These are phyloP conservation scores for Actenoides lindsayi DNA, from an alignment of 2,113 vertebrate species.

Conservation along the genomic window DNA sequence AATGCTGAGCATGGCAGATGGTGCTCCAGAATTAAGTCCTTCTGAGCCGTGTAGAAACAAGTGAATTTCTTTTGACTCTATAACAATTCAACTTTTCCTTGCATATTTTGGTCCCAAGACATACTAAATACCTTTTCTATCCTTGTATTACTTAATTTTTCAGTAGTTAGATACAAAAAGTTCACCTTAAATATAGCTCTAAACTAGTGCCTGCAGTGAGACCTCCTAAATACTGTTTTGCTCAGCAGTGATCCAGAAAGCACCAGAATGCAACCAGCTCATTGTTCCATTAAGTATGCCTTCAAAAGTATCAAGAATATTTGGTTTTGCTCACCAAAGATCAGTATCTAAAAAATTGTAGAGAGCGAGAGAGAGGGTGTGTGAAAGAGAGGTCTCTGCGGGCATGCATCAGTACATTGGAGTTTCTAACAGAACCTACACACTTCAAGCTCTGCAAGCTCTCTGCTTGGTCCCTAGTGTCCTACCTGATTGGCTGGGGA, in stretches of 20 bases:
- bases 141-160: neutral
- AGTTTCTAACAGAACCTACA: neutral
- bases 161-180: neutral
- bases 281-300: neutral
- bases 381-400: neutral
- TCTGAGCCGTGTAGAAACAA: neutral
- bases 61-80: neutral
- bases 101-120: neutral
- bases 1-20: neutral
- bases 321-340: neutral
- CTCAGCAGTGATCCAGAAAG: neutral
- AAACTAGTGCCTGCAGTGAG: neutral
- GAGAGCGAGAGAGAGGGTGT: neutral
- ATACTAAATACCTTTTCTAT: neutral
- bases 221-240: neutral
- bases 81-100: neutral
- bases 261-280: neutral
- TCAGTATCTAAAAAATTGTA: neutral
- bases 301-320: neutral
- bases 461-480: neutral
- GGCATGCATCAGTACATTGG: neutral
- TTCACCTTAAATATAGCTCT: neutral
- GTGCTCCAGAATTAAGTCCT: neutral
- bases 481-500: neutral
- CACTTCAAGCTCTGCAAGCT: neutral